Conservation (phyloP, 2,113 vertebrate genomes). For the Mungos mungo region DNA sequence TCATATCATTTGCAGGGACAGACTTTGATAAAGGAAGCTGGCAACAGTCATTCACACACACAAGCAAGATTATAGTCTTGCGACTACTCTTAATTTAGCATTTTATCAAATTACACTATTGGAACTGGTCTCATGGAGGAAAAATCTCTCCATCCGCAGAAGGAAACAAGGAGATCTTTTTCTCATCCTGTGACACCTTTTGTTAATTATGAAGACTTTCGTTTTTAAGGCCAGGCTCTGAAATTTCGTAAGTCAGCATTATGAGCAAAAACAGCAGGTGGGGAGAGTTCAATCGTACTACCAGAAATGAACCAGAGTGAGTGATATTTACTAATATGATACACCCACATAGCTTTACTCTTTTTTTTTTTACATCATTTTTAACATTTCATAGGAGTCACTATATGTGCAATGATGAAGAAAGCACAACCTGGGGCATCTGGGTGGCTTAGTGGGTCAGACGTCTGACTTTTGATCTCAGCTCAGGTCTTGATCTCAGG, state of each 20-base stretch:
- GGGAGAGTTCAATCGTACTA: neutral
- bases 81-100: neutral
- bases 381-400: neutral
- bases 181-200: neutral
- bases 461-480: too few species aligned
- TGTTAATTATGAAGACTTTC: neutral
- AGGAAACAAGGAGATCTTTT: neutral
- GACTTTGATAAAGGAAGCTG: slow-evolving; percentile 17
- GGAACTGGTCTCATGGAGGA: neutral
- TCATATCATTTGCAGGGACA: neutral
- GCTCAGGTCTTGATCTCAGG: too few species aligned
- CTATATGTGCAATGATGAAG: neutral
- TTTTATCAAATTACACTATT: slow-evolving; percentile 33
- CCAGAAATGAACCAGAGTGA: neutral
- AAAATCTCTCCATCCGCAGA: neutral
- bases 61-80: slow-evolving; percentile 36
- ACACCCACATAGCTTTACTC: neutral
- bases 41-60: neutral
- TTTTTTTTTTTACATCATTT: neutral
- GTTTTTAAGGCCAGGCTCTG: neutral
- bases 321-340: neutral
- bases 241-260: slow-evolving; percentile 14
- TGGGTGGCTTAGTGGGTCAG: too few species aligned
- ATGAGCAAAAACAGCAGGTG: neutral
- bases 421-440: neutral